Evolutionary conservation across 2,113 vertebrate species (phyloP), one percentile per base, ranked within the genome.

Genomic region (Leptosomus discolor): DNA sequence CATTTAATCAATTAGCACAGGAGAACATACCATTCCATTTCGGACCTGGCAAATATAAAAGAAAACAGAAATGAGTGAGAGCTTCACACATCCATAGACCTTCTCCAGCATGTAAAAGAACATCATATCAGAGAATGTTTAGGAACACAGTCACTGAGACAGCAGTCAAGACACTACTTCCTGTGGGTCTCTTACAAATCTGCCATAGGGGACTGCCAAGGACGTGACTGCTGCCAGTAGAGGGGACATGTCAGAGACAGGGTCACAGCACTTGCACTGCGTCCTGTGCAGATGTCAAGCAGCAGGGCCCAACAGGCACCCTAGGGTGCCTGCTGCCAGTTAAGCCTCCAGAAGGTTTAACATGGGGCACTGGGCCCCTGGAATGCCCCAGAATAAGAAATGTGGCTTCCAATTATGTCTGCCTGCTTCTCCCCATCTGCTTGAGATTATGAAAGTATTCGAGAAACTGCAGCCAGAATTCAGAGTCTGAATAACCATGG

Each of bases 1-100:
- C 84, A 79, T 94, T 95, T 92, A 90, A 96, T 90, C 92, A 92
- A 82, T 88, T 85, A 94, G 51, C 45, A 69, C 11, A 85, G 84
- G 50, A 88, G 89, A 89, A 79, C 12, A 12, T 30, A 65, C 8
- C 3, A 43, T 79, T 87, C 30, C 21, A 26, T 79, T 91, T 76
- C 69, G 67, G 29, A 70, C 10, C 29, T 41, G 1, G 19, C 16
- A 90, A 82, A 83, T 36, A 51, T 1, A 67, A 88, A 93, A 50
- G 13, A 76, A 80, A 89, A 71, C 4, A 45, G 19, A 46, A 70
- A 73, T 82, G 34, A 22, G 5, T 34, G 57, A 91, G 69, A 69
- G 14, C 20, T 60, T 85, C 30, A 43, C 67, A 46, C 16, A 56
- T 30, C 43, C 87, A 15, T 85, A 85, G 26, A 57, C 11, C 45